Conservation (phyloP, 2,888 invertebrate genomes). For the Ochropleura leucogaster region DNA sequence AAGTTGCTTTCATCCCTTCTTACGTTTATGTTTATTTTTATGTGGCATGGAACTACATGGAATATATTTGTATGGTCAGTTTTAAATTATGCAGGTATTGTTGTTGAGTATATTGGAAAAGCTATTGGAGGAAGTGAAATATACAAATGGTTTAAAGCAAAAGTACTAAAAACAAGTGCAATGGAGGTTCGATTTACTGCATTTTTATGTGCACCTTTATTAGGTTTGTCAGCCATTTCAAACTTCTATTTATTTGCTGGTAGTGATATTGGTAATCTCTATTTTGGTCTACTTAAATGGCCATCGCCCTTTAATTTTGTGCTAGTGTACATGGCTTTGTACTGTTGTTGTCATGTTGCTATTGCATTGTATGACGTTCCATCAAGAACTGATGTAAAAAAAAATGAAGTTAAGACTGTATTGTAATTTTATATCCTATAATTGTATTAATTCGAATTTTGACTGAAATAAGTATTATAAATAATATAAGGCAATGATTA, state of each 20-base stretch:
- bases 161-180: slow-evolving; percentile 79
- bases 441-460: slow-evolving; percentile 44
- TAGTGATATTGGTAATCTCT: slow-evolving; percentile 93
- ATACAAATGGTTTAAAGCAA: slow-evolving; percentile 85
- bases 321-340: slow-evolving; percentile 78
- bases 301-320: slow-evolving; percentile 79
- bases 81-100: slow-evolving; percentile 95
- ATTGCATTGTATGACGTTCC: slow-evolving; percentile 83
- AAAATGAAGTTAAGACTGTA: slow-evolving; percentile 58
- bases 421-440: slow-evolving; percentile 45
- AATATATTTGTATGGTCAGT: slow-evolving; percentile 96
- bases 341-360: slow-evolving; percentile 87
- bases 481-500: slow-evolving; percentile 22
- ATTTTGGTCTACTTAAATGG: slow-evolving; percentile 90
- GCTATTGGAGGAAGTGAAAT: slow-evolving; percentile 82
- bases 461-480: slow-evolving; percentile 54
- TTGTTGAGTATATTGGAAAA: slow-evolving; percentile 92
- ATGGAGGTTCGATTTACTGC: slow-evolving; percentile 92
- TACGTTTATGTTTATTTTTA: slow-evolving; percentile 95
- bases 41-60: slow-evolving; percentile 97
- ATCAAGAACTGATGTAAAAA: slow-evolving; percentile 78
- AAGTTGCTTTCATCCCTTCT: slow-evolving; percentile 93
- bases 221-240: slow-evolving; percentile 95
- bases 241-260: slow-evolving; percentile 97
- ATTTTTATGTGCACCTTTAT: slow-evolving; percentile 93